These are phyloP conservation scores for Lateolabrax maculatus DNA, from an alignment of 2,797 vertebrate genomes.

Conservation along the genomic window DNA sequence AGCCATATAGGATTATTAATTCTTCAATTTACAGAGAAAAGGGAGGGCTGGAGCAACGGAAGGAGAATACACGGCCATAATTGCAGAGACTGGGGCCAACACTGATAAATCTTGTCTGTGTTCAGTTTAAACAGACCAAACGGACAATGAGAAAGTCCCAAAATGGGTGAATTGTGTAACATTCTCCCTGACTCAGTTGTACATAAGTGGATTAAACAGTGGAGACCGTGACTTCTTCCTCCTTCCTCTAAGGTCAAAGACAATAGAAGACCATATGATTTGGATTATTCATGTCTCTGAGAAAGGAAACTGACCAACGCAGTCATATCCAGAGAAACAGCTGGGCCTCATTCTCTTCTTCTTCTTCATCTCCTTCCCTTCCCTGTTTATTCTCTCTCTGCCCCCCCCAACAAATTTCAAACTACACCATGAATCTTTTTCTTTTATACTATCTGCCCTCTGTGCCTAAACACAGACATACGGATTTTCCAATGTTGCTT, in stretches of 20 bases:
- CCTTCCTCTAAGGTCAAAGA: slow-evolving; percentile 65
- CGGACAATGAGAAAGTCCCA: not conserved
- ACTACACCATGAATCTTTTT: slow-evolving; percentile 26
- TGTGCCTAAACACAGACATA: slow-evolving; percentile 2
- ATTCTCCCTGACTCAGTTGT: slow-evolving; percentile 29
- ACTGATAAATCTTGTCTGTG: slow-evolving; percentile 14
- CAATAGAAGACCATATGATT: slow-evolving; percentile 71
- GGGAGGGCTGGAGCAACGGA: not conserved
- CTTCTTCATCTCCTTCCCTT: slow-evolving; percentile 3
- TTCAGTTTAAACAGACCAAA: slow-evolving; percentile 24
- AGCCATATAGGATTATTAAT: slow-evolving; percentile 51
- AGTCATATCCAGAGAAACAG: slow-evolving; percentile 60
- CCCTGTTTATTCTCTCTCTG: slow-evolving; percentile 31
- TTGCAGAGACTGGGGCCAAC: not conserved
- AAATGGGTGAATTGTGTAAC: slow-evolving; percentile 9
- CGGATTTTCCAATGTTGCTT: slow-evolving; percentile 30
- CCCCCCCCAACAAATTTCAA: slow-evolving; percentile 3
- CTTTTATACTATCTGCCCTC: slow-evolving; percentile 32
- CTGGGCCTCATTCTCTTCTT: slow-evolving; percentile 57
- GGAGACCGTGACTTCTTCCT: slow-evolving; percentile 45
- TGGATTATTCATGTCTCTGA: slow-evolving; percentile 69
- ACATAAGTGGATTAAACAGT: slow-evolving; percentile 47
- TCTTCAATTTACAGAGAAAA: slow-evolving; percentile 33
- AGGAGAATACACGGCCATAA: slow-evolving; percentile 8
- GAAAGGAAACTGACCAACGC: slow-evolving; percentile 71